Base-by-base conservation (phyloP, 1,140 invertebrate genomes). In the Drosophila truncata region DNA sequence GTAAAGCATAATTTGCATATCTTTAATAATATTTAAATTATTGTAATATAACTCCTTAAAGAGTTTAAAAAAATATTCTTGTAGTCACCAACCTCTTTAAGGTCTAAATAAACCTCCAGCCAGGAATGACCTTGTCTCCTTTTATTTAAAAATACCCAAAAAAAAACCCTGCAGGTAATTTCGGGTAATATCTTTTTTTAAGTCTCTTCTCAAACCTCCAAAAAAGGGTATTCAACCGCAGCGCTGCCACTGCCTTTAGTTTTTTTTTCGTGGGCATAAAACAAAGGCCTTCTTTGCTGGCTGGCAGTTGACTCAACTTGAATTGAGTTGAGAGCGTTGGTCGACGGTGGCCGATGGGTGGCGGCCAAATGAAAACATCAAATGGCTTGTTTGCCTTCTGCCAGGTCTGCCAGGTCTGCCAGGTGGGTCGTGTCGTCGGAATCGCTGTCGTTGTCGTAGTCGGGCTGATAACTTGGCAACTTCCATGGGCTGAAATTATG, bases 401-500 rank as follows among this genome's bases (percentile, higher is more conserved):
- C 52, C 31, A 54, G 18, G 50, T 69, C 52, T 55, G 52, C 52
- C 31, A 54, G 18, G 50, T 35, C 50, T 70, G 66, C 73, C 84
- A 88, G 83, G 83, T 87, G 84, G 76, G 73, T 54, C 57, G 60
- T 29, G 46, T 62, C 57, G 60, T 29, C 61, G 33, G 18, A 25
- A 42, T 39, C 37, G 55, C 39, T 46, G 65, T 50, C 50, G 57
- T 37, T 71, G 71, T 31, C 46, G 41, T 60, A 37, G 82, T 80
- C 85, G 84, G 86, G 75, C 75, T 86, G 86, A 90, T 90, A 90
- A 85, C 85, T 88, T 87, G 85, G 67, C 85, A 83, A 90, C 84
- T 63, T 60, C 61, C 70, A 70, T 42, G 72, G 66, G 85, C 60
- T 79, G 69, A 88, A 90, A 90, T 90, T 90, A 90, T 91, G 86